Base-by-base conservation (phyloP, 2,888 invertebrate genomes). In the Brachyopa scutellaris region DNA sequence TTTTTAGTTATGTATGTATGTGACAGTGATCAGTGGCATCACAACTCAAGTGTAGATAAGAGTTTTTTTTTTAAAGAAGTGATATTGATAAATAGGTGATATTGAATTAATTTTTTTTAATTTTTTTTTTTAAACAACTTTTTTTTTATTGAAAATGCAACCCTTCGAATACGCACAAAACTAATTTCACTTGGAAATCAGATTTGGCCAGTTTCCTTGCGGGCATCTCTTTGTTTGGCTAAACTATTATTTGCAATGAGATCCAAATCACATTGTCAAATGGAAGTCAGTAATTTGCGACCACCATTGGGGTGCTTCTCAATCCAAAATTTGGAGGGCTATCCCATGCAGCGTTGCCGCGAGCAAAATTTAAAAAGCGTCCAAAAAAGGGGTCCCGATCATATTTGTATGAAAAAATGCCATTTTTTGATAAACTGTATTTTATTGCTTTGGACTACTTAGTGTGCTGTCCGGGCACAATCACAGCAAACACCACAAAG, bases 171-270 rank as follows among this genome's bases (percentile, higher is more conserved):
- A 42, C 53, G 36, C 21, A 55, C 31, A 21, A 6, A 57, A 57
- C 51, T 26, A 64, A 40, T 15, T 86, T 86, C 87, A 89, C 86
- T 89, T 88, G 84, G 90, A 88, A 87, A 90, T 89, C 73, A 90
- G 84, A 90, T 88, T 23, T 90, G 88, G 9, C 89, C 89, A 31
- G 87, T 85, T 85, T 88, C 89, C 88, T 93, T 93, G 83, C 92
- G 92, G 80, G 92, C 92, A 85, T 92, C 92, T 85, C 93, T 92
- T 80, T 93, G 93, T 90, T 94, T 94, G 85, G 93, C 93, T 84
- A 95, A 95, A 85, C 99, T 95, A 92, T 99, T 98, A 66, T 97
- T 97, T 62, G 99, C 99, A 90, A 99, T 99, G 89, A 99, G 94
- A 93, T 99, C 99, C 89, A 99, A 93, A 92, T 99, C 99, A 89